Evolutionary conservation across 2,888 invertebrate genomes (phyloP).

Genomic region (Apantesis nais): DNA sequence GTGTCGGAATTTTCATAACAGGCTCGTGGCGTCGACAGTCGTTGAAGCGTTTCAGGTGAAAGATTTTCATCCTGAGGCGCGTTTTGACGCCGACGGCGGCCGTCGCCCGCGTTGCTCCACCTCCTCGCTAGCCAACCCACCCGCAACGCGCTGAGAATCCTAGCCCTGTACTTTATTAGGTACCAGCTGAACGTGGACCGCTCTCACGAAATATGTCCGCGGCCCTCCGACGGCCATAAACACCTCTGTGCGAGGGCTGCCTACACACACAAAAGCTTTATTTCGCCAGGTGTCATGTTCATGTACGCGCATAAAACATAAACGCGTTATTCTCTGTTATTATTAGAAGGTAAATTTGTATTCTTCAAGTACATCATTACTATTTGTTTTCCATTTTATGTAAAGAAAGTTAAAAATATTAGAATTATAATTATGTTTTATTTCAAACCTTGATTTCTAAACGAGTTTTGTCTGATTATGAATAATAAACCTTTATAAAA

Average conservation of each 20-base stretch:
- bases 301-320: slow-evolving; percentile 63
- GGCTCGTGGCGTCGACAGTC: slow-evolving; percentile 65
- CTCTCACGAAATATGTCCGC: slow-evolving; percentile 67
- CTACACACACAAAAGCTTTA: slow-evolving; percentile 67
- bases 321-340: slow-evolving; percentile 57
- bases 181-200: slow-evolving; percentile 53
- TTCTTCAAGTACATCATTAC: slow-evolving; percentile 29
- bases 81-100: slow-evolving; percentile 50
- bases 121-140: slow-evolving; percentile 34
- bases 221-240: slow-evolving; percentile 68
- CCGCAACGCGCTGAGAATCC: slow-evolving; percentile 55
- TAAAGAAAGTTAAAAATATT: not conserved
- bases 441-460: not conserved
- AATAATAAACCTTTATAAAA: not conserved
- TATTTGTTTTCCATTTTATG: slow-evolving; percentile 1
- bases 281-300: slow-evolving; percentile 68
- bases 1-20: slow-evolving; percentile 83
- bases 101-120: slow-evolving; percentile 35
- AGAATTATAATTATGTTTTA: not conserved
- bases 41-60: slow-evolving; percentile 72
- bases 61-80: slow-evolving; percentile 72
- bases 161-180: slow-evolving; percentile 67
- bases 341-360: slow-evolving; percentile 50
- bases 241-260: slow-evolving; percentile 61
- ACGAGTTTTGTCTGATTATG: not conserved